phyloP scores from a whole-genome alignment of 2,888 invertebrate species.

The Mythimna lalbum region DNA sequence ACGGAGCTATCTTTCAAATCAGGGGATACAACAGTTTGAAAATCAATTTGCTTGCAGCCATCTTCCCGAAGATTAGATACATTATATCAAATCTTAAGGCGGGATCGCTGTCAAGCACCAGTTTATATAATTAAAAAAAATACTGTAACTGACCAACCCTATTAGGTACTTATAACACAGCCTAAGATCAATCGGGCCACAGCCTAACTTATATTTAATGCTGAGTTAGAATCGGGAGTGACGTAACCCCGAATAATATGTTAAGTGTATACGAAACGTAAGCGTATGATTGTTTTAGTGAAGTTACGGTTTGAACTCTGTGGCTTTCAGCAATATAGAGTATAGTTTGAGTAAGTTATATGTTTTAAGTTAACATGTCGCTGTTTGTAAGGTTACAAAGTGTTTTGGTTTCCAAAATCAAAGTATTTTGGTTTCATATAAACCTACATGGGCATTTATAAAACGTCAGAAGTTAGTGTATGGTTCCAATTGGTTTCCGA shows the following conservation, averaged over 20 bases:
- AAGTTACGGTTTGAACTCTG: slow-evolving; percentile 43
- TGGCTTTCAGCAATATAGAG: slow-evolving; percentile 32
- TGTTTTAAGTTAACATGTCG: slow-evolving; percentile 14
- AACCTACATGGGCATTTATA: too few species aligned
- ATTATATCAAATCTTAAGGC: too few species aligned
- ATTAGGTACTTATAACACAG: background rate
- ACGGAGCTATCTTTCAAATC: too few species aligned
- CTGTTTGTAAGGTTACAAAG: slow-evolving; percentile 8
- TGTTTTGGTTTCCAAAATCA: background rate
- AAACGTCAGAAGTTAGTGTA: too few species aligned
- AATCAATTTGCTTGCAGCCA: too few species aligned
- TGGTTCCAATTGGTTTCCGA: too few species aligned
- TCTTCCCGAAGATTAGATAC: too few species aligned
- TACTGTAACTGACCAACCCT: background rate
- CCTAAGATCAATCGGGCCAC: slow-evolving; percentile 23
- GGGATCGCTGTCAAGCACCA: too few species aligned
- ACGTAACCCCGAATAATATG: slow-evolving; percentile 37
- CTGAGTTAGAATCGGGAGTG: slow-evolving; percentile 61
- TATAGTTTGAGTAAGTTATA: slow-evolving; percentile 36
- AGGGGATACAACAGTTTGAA: too few species aligned
- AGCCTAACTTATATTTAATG: slow-evolving; percentile 69
- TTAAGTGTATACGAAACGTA: slow-evolving; percentile 40
- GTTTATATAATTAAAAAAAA: too few species aligned
- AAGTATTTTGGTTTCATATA: too few species aligned
- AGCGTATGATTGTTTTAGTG: slow-evolving; percentile 48